Evolutionary conservation across 2,113 vertebrate species (phyloP).

Genomic region (Asarcornis scutulata): DNA sequence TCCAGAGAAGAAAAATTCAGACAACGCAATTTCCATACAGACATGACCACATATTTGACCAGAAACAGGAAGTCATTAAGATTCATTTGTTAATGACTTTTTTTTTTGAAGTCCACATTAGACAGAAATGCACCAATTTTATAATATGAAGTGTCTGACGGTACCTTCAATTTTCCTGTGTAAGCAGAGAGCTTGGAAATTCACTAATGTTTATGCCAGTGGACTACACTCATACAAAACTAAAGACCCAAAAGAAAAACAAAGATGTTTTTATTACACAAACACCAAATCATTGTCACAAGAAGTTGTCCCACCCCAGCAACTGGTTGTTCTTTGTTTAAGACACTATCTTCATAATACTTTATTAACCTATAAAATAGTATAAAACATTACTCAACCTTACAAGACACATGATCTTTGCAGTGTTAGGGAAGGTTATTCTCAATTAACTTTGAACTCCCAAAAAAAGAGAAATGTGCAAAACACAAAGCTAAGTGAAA

Average conservation of each 20-base stretch:
- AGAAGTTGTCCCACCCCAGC: background rate
- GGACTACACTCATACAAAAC: background rate
- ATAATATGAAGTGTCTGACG: background rate
- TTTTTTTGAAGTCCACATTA: accelerated
- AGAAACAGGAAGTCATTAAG: background rate
- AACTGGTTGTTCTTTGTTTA: background rate
- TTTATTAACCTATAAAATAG: background rate
- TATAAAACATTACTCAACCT: background rate
- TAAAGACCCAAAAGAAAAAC: background rate
- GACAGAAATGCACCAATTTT: background rate
- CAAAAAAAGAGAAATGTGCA: too few relatives aligned
- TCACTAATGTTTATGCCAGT: background rate
- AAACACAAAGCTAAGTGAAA: too few relatives aligned
- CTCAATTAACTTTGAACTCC: too few relatives aligned
- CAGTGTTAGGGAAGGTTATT: too few relatives aligned
- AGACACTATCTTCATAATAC: background rate
- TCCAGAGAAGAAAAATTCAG: background rate
- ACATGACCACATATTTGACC: background rate
- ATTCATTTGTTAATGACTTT: background rate
- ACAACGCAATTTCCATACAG: background rate
- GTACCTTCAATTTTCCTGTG: background rate
- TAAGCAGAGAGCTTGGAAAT: background rate
- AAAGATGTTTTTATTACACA: background rate
- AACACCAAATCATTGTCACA: background rate
- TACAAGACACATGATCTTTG: background rate